These are phyloP conservation scores for Caiman crocodilus DNA, from an alignment of 2,797 vertebrate species.

Conservation along the genomic window DNA sequence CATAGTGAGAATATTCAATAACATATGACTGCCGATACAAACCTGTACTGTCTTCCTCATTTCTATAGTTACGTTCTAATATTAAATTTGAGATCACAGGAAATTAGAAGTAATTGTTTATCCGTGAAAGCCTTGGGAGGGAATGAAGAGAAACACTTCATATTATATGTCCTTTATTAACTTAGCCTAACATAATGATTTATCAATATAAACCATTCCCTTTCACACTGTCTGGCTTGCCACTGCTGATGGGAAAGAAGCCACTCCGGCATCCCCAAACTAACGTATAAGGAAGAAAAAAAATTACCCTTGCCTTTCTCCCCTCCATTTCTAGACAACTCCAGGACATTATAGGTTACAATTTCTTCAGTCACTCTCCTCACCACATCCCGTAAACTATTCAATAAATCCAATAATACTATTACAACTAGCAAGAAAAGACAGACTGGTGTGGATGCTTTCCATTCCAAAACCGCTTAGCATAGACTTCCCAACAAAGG, in stretches of 20 bases:
- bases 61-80: not conserved
- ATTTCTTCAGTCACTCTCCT: not conserved
- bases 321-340: not conserved
- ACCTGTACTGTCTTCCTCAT: not conserved
- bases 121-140: not conserved
- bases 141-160: not conserved
- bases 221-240: not conserved
- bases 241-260: not conserved
- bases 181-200: not conserved
- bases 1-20: not conserved
- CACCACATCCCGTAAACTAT: not conserved
- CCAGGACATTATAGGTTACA: not conserved
- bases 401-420: not conserved
- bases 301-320: not conserved
- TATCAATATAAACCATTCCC: not conserved
- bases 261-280: not conserved
- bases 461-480: not conserved
- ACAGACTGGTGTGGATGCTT: not conserved
- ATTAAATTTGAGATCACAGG: not conserved
- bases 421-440: not conserved
- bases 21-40: not conserved
- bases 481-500: not conserved
- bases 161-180: not conserved
- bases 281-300: not conserved
- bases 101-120: not conserved